A percentile compares a stretch with the other conserved stretches of the same genome.
phyloP scores from a whole-genome alignment of 2,797 vertebrate genomes.

The Gymnothorax javanicus region DNA sequence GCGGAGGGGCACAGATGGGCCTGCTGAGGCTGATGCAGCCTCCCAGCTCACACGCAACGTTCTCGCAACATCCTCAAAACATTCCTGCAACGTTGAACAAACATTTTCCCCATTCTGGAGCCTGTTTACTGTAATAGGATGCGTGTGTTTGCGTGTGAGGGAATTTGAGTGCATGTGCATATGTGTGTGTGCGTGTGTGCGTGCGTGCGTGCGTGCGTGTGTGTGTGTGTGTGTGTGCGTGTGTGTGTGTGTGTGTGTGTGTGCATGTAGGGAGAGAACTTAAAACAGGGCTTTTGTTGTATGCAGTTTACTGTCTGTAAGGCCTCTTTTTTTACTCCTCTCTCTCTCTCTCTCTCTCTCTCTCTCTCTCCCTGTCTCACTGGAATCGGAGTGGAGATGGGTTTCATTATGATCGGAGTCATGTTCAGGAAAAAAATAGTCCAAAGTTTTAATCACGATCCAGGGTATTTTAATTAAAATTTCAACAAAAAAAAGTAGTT shows the following conservation, averaged over 20 bases:
- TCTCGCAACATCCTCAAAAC: background rate
- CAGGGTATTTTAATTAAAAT: conserved; percentile 55
- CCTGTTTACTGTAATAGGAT: background rate
- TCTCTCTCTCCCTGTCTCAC: conserved; percentile 8
- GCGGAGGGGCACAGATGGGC: background rate
- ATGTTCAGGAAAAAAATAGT: conserved; percentile 42
- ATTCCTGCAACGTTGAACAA: too few relatives aligned
- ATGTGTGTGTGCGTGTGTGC: background rate
- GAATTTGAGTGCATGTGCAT: too few relatives aligned
- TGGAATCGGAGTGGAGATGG: background rate
- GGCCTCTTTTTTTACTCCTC: background rate
- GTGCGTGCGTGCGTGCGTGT: too few relatives aligned
- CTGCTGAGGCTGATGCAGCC: background rate
- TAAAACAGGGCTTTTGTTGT: background rate
- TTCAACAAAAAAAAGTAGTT: conserved; percentile 62
- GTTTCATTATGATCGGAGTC: conserved; percentile 41
- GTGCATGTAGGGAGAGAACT: background rate
- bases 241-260: background rate
- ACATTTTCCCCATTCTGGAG: background rate
- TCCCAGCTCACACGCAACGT: background rate
- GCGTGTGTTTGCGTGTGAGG: too few relatives aligned
- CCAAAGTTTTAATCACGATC: conserved; percentile 58
- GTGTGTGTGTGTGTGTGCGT: background rate
- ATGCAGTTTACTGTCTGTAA: background rate
- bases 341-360: conserved; percentile 4